These are phyloP conservation scores for Podarcis muralis DNA, from an alignment of 2,113 vertebrate genomes.

Conservation along the genomic window DNA sequence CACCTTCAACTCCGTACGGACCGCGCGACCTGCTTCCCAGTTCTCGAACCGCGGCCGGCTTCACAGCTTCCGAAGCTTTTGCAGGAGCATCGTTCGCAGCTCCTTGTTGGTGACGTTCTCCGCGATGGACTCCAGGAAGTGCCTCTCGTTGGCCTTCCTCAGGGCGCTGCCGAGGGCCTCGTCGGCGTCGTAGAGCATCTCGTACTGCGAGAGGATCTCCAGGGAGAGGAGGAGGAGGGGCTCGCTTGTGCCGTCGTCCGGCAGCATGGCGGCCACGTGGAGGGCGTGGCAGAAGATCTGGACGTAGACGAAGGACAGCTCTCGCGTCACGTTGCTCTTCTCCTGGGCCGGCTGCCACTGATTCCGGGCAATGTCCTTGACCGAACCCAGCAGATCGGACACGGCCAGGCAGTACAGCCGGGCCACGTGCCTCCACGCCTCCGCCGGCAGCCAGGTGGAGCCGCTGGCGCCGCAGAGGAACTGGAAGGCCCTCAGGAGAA, in stretches of 20 bases:
- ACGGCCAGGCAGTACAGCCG: conserved; percentile 83
- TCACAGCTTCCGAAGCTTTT: conserved; percentile 90
- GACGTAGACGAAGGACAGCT: conserved; percentile 86
- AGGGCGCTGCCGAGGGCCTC: conserved; percentile 73
- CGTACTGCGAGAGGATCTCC: conserved; percentile 88
- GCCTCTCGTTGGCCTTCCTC: conserved; percentile 84
- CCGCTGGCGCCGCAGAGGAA: conserved; percentile 94
- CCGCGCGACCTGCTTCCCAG: too few species aligned
- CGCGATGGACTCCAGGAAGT: conserved; percentile 86
- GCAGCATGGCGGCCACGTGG: conserved; percentile 94
- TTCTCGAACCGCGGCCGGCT: rapidly evolving
- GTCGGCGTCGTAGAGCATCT: conserved; percentile 76
- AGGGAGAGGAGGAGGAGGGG: conserved; percentile 84
- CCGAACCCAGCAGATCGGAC: conserved; percentile 74
- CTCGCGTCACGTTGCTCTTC: conserved; percentile 67
- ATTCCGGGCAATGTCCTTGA: conserved; percentile 63
- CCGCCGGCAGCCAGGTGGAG: conserved; percentile 79
- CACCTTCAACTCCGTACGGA: neutral
- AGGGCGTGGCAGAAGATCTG: conserved; percentile 94
- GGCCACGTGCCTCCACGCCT: conserved; percentile 84
- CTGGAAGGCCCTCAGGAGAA: conserved; percentile 89
- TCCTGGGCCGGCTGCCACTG: neutral
- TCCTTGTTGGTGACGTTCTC: conserved; percentile 79
- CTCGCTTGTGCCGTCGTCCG: conserved; percentile 70
- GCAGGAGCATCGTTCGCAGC: conserved; percentile 85